Base-by-base conservation (phyloP, 1,140 invertebrate species). In the Holcopasites calliopsidis region DNA sequence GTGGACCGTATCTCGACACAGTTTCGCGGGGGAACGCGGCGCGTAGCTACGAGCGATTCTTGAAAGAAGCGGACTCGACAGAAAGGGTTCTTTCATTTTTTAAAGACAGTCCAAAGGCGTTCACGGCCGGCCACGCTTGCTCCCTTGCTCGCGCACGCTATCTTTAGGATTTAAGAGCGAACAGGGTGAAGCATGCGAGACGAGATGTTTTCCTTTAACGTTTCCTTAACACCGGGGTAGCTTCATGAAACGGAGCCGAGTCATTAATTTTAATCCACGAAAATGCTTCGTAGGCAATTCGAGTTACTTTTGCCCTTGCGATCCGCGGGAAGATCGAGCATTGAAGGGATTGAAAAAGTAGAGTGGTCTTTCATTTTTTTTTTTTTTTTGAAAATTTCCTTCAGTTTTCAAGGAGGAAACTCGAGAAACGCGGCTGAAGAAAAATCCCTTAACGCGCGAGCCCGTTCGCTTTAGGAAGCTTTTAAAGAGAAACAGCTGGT, bases 391-490 rank as follows among this genome's bases (percentile, higher is more conserved):
- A n/a, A n/a, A n/a, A n/a, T n/a, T n/a, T n/a, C n/a, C n/a, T n/a
- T n/a, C n/a, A n/a, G n/a, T n/a, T n/a, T n/a, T n/a, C n/a, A n/a
- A n/a, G n/a, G n/a, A n/a, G n/a, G 47, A 42, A 62, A 78, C 77
- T 70, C 66, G 75, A 74, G 58, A 76, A 82, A 77, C 81, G 65
- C 60, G 44, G 18, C 42, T 61, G 60, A 54, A n/a, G 77, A 79
- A 84, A 81, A 72, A 73, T 58, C 76, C 81, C 79, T 86, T 82
- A 85, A 76, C 85, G 82, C 82, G 79, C 78, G 66, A 82, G 61
- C 70, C 70, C 44, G 42, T 68, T 80, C 81, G 79, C 77, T 76
- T 79, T 73, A 28, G 44, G 7, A 8, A 70, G 79, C 0, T 10
- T 82, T 85, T 79, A 82, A 83, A 85, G 80, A 71, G 72, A 85